These are phyloP conservation scores for Stigmatopora argus DNA, from an alignment of 2,113 vertebrate species.

Conservation along the genomic window DNA sequence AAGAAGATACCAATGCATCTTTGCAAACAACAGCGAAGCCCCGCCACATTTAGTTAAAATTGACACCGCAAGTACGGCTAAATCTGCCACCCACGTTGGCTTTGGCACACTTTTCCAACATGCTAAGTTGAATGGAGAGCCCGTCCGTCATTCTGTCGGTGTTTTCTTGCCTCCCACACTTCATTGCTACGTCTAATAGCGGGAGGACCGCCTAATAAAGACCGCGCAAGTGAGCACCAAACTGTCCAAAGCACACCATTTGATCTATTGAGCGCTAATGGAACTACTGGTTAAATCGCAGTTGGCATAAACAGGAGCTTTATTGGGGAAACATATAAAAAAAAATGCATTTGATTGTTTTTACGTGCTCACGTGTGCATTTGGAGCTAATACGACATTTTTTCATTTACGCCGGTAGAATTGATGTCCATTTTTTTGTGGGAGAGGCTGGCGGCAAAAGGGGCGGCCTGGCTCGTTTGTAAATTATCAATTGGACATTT, in stretches of 20 bases:
- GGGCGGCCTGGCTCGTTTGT: too few relatives aligned
- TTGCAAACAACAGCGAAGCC: background rate
- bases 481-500: too few relatives aligned
- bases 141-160: background rate
- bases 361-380: too few relatives aligned
- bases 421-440: too few relatives aligned
- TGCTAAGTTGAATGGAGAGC: background rate
- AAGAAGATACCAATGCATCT: constrained; percentile 2
- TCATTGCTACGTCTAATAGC: background rate
- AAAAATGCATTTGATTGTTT: too few relatives aligned
- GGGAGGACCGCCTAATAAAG: background rate
- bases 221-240: background rate
- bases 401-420: too few relatives aligned
- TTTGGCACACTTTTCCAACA: background rate
- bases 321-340: too few relatives aligned
- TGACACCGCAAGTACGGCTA: background rate
- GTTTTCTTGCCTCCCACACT: background rate
- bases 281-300: background rate
- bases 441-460: too few relatives aligned
- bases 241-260: background rate
- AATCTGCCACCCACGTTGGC: background rate
- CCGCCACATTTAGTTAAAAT: background rate
- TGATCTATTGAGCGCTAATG: background rate
- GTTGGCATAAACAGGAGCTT: background rate
- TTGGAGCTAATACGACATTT: too few relatives aligned